Evolutionary conservation across 2,888 invertebrate genomes (phyloP).

Genomic region (Dexiosoma caninum): DNA sequence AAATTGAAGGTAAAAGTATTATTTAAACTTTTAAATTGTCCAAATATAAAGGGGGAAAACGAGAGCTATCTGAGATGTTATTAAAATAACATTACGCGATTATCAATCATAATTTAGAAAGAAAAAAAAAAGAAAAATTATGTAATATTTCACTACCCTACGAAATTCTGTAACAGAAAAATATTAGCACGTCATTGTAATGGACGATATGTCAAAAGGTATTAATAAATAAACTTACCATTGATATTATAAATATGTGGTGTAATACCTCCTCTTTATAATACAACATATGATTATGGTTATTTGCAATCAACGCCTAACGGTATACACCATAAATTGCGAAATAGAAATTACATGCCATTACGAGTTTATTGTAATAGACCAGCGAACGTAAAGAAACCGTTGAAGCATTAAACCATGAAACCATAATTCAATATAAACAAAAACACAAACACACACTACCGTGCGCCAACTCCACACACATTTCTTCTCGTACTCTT

Average conservation of each 20-base stretch:
- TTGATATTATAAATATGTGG: not conserved
- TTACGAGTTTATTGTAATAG: too few species aligned
- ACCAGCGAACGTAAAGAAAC: constrained; percentile 33
- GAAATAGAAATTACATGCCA: constrained; percentile 43
- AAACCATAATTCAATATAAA: constrained; percentile 45
- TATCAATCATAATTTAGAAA: too few species aligned
- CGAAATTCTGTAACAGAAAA: not conserved
- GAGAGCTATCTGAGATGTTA: too few species aligned
- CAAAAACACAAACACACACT: not conserved
- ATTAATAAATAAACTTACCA: not conserved
- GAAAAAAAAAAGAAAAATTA: too few species aligned
- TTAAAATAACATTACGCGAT: too few species aligned
- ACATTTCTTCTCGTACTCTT: not conserved
- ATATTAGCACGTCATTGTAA: not conserved
- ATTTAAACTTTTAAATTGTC: not conserved
- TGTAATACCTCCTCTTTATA: not conserved
- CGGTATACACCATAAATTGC: constrained; percentile 17
- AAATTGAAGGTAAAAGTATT: not conserved
- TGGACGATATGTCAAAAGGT: not conserved
- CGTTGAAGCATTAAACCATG: constrained; percentile 55
- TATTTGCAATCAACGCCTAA: constrained; percentile 21
- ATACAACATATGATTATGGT: not conserved
- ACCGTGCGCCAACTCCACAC: not conserved
- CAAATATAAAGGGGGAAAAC: too few species aligned
- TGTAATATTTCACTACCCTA: too few species aligned